Evolutionary conservation across 1,140 invertebrate genomes (phyloP), one percentile per base, ranked within the genome.

Genomic region (Antheraea pernyi): DNA sequence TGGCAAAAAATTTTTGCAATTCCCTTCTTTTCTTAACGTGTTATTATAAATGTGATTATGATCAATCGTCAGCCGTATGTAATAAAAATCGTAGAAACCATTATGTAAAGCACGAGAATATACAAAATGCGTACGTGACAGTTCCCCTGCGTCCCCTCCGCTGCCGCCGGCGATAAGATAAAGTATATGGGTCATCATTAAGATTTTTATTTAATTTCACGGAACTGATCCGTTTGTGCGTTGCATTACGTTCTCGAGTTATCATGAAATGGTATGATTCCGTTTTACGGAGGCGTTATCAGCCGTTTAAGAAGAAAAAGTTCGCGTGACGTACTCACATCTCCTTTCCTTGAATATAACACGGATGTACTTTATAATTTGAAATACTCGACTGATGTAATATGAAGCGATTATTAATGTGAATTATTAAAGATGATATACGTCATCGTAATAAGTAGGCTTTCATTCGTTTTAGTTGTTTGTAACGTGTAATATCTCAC

Each of bases 181-280:
- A 53, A 16, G 11, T 6, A 53, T 53, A 53, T 53, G 11, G 39
- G 46, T 53, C 16, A 16, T 53, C 46, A n/a, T 53, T 53, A 53
- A 53, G 46, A 53, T 53, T 53, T 53, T 53, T 53, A 53, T 53
- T 53, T 53, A 53, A 53, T 53, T 53, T n/a, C 11, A 53, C 46
- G 16, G 46, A 53, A 53, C 11, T 16, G 46, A 7, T 53, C 11
- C 11, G 9, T 9, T 16, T 13, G 16, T n/a, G 46, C 0, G 16
- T 13, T 53, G 46, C 5, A 16, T 53, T 53, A 53, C 46, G 5
- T 5, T 53, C 6, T 30, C 46, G 46, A 53, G 46, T 53, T 53
- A 53, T 53, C 9, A 53, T 53, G 16, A 53, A 53, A 53, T 53
- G 46, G 11, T 53, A 13, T 53, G 39, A 42, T n/a, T 53, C 46